A percentile compares a stretch with the other conserved stretches of the same genome.
phyloP scores from a whole-genome alignment of 1,140 invertebrate genomes.

The Pseudomyrmex gracilis region DNA sequence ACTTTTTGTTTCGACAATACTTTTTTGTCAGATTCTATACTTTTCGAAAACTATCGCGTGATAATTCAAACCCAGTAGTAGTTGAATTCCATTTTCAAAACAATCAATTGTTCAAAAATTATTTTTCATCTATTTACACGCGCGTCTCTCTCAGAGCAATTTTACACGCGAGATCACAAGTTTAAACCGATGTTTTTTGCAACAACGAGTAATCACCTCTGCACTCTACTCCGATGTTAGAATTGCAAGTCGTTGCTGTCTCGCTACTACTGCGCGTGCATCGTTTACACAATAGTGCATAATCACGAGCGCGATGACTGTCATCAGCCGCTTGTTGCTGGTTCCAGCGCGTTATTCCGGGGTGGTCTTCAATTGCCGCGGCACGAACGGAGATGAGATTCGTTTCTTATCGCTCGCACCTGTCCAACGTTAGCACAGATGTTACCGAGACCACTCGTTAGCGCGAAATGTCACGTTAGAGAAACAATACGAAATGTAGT shows the following conservation, averaged over 20 bases:
- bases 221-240: conserved; percentile 4
- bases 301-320: conserved; percentile 46
- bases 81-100: not conserved
- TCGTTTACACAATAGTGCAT: conserved; percentile 60
- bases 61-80: too few species aligned
- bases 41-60: too few species aligned
- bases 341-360: conserved; percentile 49
- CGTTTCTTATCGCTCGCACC: conserved; percentile 49
- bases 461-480: conserved; percentile 48
- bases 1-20: not conserved
- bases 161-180: not conserved
- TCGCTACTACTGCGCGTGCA: conserved; percentile 33
- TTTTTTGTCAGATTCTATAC: too few species aligned
- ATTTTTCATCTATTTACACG: not conserved
- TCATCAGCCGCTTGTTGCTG: conserved; percentile 47
- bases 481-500: conserved; percentile 54
- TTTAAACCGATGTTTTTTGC: not conserved
- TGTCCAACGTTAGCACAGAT: conserved; percentile 37
- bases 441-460: conserved; percentile 39
- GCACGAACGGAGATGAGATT: conserved; percentile 40
- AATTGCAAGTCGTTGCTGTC: conserved; percentile 1
- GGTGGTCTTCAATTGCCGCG: conserved; percentile 57
- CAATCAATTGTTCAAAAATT: not conserved
- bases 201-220: not conserved
- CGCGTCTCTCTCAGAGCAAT: not conserved